Evolutionary conservation across 2,113 vertebrate genomes (phyloP).

Genomic region (Echinops telfairi): DNA sequence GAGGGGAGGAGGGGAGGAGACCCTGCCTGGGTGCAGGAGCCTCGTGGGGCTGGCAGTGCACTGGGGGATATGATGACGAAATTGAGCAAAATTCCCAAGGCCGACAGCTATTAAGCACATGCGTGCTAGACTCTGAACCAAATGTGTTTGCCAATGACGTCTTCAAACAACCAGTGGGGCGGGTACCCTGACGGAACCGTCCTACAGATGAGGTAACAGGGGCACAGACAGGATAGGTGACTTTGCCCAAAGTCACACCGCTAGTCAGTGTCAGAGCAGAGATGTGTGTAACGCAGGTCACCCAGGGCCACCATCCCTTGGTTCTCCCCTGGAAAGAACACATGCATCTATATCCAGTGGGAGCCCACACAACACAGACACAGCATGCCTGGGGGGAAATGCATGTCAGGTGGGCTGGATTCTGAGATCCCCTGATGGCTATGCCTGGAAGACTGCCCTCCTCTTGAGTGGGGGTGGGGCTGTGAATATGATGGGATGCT

Average conservation of each 20-base stretch:
- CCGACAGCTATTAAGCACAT: accelerated
- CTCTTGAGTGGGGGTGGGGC: no score
- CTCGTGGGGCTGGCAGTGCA: accelerated
- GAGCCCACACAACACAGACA: neutral
- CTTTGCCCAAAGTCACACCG: neutral
- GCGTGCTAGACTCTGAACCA: accelerated
- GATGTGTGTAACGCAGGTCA: neutral
- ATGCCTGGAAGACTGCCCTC: accelerated
- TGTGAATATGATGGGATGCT: no score
- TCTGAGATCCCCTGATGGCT: no score
- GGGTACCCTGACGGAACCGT: neutral
- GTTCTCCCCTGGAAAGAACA: neutral
- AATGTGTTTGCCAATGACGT: accelerated
- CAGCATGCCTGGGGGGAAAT: accelerated
- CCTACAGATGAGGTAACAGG: neutral
- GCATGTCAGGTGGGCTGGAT: accelerated
- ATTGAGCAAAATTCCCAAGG: accelerated
- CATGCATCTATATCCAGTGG: no score
- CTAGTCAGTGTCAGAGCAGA: neutral
- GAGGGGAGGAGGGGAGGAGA: no score
- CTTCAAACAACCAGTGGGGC: neutral
- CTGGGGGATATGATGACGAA: accelerated
- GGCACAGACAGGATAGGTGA: neutral
- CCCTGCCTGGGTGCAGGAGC: accelerated
- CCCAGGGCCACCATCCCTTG: accelerated